A percentile compares a stretch with the other conserved stretches of the same genome.
Conservation (phyloP, 2,797 vertebrate species). For the Macropodus opercularis region DNA sequence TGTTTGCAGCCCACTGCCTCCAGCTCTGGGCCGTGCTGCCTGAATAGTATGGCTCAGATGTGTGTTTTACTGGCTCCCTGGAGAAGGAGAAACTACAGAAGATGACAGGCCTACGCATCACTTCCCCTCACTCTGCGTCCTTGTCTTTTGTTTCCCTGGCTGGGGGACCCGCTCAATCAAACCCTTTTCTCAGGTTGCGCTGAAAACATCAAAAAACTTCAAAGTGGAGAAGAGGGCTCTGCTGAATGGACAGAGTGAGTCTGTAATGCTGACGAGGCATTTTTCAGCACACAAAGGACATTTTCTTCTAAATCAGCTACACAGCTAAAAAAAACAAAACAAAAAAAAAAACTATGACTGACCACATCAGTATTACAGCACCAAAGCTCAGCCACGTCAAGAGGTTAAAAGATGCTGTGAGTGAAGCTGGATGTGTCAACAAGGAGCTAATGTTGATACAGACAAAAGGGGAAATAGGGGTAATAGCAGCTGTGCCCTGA, state of each 20-base stretch:
- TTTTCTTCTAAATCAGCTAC: conserved; percentile 18
- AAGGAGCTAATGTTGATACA: conserved; percentile 22
- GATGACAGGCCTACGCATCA: conserved; percentile 69
- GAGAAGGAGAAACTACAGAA: conserved; percentile 61
- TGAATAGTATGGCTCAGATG: conserved; percentile 55
- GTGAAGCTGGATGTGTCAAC: conserved; percentile 21
- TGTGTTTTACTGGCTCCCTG: conserved; percentile 73
- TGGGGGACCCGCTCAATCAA: conserved; percentile 58
- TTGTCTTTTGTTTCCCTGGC: conserved; percentile 65
- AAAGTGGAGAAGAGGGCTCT: conserved; percentile 20
- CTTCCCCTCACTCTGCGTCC: conserved; percentile 62
- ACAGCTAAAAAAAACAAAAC: background rate
- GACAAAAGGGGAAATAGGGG: conserved; percentile 28
- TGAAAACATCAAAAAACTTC: conserved; percentile 44
- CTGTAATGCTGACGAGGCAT: conserved; percentile 17
- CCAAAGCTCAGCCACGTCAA: background rate
- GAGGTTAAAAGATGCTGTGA: conserved; percentile 12
- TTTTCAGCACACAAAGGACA: conserved; percentile 21
- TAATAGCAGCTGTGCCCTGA: conserved; percentile 31
- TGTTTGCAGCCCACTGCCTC: conserved; percentile 63
- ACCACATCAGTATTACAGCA: conserved; percentile 22
- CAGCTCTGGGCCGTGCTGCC: conserved; percentile 40
- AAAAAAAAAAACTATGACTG: too few species aligned
- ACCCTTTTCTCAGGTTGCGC: conserved; percentile 40
- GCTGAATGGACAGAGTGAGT: conserved; percentile 35